Percentiles rank a stretch among this genome's conserved stretches.
These are phyloP conservation scores for Boloria euphrosyne DNA, from an alignment of 2,888 invertebrate species.

Conservation along the genomic window DNA sequence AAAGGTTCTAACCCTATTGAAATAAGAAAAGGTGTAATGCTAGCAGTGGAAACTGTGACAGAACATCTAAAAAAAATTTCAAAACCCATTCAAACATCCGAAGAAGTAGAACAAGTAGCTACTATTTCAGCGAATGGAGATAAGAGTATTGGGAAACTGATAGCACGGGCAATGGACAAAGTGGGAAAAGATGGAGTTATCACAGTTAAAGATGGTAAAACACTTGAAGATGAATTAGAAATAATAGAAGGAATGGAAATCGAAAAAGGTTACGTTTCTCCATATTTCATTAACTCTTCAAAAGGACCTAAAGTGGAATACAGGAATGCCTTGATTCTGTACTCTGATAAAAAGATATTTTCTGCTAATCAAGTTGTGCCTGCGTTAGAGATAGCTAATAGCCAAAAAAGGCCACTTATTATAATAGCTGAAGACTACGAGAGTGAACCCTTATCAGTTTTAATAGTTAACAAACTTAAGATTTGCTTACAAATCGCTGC, in stretches of 20 bases:
- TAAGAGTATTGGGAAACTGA: slow-evolving; percentile 92
- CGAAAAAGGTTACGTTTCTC: slow-evolving; percentile 98
- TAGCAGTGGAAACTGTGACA: slow-evolving; percentile 96
- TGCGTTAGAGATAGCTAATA: slow-evolving; percentile 96
- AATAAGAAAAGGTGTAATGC: slow-evolving; percentile 93
- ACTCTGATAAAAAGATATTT: slow-evolving; percentile 98
- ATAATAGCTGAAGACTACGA: slow-evolving; percentile 98
- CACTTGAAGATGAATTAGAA: slow-evolving; percentile 96
- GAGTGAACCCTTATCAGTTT: slow-evolving; percentile 94
- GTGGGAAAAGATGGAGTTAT: slow-evolving; percentile 99
- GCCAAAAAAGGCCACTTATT: slow-evolving; percentile 94
- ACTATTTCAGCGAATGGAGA: slow-evolving; percentile 99
- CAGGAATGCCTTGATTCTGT: slow-evolving; percentile 94
- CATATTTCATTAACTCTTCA: slow-evolving; percentile 98
- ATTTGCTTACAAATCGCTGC: slow-evolving; percentile 96
- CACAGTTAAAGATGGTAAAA: slow-evolving; percentile 99
- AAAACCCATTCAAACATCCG: slow-evolving; percentile 95
- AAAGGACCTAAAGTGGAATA: slow-evolving; percentile 99
- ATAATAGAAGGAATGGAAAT: slow-evolving; percentile 99
- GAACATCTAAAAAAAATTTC: slow-evolving; percentile 92
- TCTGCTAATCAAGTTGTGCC: slow-evolving; percentile 97
- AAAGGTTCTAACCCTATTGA: slow-evolving; percentile 98
- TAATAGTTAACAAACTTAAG: slow-evolving; percentile 94
- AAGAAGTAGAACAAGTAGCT: slow-evolving; percentile 99
- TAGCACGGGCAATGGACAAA: slow-evolving; percentile 97